phyloP scores from a whole-genome alignment of 2,888 invertebrate species.

The Cheilosia scutellata region DNA sequence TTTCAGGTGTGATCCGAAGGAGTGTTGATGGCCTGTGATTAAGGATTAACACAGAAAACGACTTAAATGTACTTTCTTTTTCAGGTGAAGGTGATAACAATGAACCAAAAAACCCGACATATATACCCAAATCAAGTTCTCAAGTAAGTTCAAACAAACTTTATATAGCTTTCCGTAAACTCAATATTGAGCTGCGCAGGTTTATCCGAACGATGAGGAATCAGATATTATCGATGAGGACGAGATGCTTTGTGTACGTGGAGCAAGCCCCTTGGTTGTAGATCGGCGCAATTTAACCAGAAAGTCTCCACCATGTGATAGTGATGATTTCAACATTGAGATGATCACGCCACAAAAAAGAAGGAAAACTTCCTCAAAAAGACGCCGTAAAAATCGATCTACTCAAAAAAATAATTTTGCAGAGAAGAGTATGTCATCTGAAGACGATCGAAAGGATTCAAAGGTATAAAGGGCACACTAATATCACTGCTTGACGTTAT shows the following conservation, averaged over 20 bases:
- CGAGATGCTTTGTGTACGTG: constrained; percentile 69
- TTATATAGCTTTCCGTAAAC: background rate
- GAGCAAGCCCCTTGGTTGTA: constrained; percentile 49
- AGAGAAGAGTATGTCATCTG: constrained; percentile 3
- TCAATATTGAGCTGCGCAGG: background rate
- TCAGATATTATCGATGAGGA: constrained; percentile 41
- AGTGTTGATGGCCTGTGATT: too few species aligned
- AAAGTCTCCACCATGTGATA: constrained; percentile 29
- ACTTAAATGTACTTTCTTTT: too few species aligned
- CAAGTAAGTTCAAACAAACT: background rate
- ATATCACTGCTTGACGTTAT: background rate
- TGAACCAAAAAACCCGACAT: background rate
- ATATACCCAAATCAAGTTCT: background rate
- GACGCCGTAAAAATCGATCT: constrained; percentile 16
- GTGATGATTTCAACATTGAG: constrained; percentile 13
- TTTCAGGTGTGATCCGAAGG: too few species aligned
- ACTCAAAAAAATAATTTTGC: constrained; percentile 27
- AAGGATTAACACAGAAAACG: too few species aligned
- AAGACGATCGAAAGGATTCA: constrained; percentile 33
- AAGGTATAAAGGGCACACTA: constrained; percentile 7
- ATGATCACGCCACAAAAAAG: constrained; percentile 25
- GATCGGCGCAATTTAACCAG: constrained; percentile 18
- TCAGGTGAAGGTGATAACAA: too few species aligned
- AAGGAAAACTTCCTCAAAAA: constrained; percentile 28
- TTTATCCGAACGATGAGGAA: constrained; percentile 10